These are phyloP conservation scores for Pseudonaja textilis DNA, from an alignment of 2,113 vertebrate species.

Conservation along the genomic window DNA sequence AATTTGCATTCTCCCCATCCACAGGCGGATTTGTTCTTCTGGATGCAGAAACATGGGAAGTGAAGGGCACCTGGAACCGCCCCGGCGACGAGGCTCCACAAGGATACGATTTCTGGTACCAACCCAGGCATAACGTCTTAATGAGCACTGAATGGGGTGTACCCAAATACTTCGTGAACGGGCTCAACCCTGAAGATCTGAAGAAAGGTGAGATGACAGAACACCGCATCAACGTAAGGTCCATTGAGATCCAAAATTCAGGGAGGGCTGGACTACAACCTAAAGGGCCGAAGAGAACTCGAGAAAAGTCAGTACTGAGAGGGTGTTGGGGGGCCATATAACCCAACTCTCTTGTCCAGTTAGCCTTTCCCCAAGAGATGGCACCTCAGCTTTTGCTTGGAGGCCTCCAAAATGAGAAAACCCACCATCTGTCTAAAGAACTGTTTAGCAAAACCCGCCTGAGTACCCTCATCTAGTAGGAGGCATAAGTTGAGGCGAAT, in stretches of 20 bases:
- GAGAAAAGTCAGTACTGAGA: neutral
- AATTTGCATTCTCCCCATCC: neutral
- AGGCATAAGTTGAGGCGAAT: neutral
- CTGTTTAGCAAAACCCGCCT: neutral
- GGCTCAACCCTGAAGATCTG: slow-evolving; percentile 72
- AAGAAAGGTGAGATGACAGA: slow-evolving; percentile 60
- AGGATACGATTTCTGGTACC: slow-evolving; percentile 87
- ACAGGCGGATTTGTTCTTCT: slow-evolving; percentile 79
- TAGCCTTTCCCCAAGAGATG: neutral
- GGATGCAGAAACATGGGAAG: slow-evolving; percentile 79
- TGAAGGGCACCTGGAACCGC: slow-evolving; percentile 78
- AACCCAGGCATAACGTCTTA: slow-evolving; percentile 82
- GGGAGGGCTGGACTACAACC: neutral
- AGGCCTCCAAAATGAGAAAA: neutral
- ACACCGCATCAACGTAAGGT: neutral
- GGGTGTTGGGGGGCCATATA: neutral
- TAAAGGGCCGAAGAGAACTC: neutral
- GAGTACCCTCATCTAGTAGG: neutral
- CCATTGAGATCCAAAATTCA: neutral
- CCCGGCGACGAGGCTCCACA: slow-evolving; percentile 69
- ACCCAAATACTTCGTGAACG: slow-evolving; percentile 65
- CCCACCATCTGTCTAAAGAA: neutral
- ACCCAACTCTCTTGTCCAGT: neutral
- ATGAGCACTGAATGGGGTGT: slow-evolving; percentile 80
- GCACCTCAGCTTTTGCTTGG: neutral